A percentile compares a stretch with the other conserved stretches of the same genome.
phyloP scores from a whole-genome alignment of 2,113 vertebrate genomes.

The Bujurquina vittata region DNA sequence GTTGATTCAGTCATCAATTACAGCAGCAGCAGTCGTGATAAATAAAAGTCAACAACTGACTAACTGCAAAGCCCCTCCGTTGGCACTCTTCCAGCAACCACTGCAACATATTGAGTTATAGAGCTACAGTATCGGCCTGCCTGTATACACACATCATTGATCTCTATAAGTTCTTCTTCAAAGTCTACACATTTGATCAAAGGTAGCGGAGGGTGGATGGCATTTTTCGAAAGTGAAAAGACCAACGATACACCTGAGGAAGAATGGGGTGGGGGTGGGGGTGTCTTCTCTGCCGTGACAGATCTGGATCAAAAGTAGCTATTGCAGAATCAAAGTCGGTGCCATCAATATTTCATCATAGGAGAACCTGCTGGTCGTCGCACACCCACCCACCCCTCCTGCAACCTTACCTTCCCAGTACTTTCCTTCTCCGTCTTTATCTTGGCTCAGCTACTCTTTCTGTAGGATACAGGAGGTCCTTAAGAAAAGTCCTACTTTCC shows the following conservation, averaged over 20 bases:
- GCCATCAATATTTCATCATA: conserved; percentile 75
- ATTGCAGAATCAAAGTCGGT: conserved; percentile 74
- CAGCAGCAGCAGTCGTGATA: conserved; percentile 49
- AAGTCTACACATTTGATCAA: conserved; percentile 68
- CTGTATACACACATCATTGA: conserved; percentile 51
- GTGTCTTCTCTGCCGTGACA: conserved; percentile 44
- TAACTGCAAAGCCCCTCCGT: conserved; percentile 29
- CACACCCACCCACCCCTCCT: neutral
- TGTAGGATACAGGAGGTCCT: neutral
- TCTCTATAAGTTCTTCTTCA: conserved; percentile 55
- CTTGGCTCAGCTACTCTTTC: neutral
- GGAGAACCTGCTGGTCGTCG: conserved; percentile 42
- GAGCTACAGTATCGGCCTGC: conserved; percentile 28
- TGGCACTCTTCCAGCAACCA: conserved; percentile 47
- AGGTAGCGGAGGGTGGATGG: conserved; percentile 45
- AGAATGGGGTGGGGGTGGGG: neutral
- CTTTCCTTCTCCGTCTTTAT: conserved; percentile 13
- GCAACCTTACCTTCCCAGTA: conserved; percentile 26
- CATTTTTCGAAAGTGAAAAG: conserved; percentile 59
- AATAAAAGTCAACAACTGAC: conserved; percentile 68
- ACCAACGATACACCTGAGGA: conserved; percentile 40
- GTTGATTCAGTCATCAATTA: conserved; percentile 67
- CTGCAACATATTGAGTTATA: conserved; percentile 54
- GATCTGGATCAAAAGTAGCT: conserved; percentile 74
- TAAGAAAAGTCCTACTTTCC: neutral